Evolutionary conservation across 2,888 invertebrate species (phyloP).

Genomic region (Encarsia formosa): DNA sequence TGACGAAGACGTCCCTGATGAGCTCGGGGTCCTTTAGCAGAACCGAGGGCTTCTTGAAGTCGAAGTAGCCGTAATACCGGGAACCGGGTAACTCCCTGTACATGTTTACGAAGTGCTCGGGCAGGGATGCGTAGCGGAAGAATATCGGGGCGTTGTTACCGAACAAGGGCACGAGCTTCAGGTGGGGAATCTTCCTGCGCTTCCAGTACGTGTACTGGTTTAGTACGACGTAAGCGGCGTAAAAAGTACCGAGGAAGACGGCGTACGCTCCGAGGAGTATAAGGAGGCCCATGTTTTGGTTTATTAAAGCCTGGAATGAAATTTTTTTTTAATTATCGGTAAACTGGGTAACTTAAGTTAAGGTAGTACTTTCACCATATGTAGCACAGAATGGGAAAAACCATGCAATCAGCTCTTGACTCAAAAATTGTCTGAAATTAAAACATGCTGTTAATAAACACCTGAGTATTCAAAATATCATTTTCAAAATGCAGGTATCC

Average conservation of each 20-base stretch:
- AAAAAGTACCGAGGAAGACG: background rate
- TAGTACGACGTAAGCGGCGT: background rate
- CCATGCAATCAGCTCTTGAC: no score
- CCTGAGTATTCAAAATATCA: no score
- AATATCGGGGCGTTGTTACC: conserved; percentile 28
- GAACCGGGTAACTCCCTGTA: conserved; percentile 27
- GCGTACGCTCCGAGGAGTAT: background rate
- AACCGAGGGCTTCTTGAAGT: conserved; percentile 34
- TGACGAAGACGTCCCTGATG: conserved; percentile 39
- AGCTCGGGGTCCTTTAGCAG: conserved; percentile 43
- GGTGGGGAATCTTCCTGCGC: conserved; percentile 27
- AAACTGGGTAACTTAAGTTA: no score
- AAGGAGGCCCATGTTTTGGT: background rate
- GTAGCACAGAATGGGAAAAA: no score
- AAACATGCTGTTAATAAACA: no score
- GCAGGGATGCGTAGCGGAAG: conserved; percentile 15
- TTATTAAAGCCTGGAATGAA: no score
- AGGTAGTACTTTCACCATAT: no score
- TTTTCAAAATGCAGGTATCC: no score
- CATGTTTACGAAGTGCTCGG: background rate
- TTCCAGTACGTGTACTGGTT: conserved; percentile 33
- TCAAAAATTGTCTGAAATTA: no score
- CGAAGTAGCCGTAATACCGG: conserved; percentile 36
- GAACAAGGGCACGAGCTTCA: conserved; percentile 21
- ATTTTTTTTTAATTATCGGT: no score